Evolutionary conservation across 2,888 invertebrate species (phyloP), one percentile per base, ranked within the genome.

Genomic region (Cantharis lateralis): DNA sequence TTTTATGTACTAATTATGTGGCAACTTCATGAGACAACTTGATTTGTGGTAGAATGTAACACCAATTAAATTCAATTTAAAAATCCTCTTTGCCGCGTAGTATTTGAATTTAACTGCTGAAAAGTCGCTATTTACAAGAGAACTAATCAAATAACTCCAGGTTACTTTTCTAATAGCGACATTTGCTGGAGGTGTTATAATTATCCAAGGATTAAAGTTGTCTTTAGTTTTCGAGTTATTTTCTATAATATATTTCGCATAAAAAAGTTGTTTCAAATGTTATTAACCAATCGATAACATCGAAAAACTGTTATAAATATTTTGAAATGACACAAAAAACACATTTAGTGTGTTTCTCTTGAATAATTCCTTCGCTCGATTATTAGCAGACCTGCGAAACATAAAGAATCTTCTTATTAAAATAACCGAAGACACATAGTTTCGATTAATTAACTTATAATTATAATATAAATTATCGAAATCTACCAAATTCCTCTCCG

Each of bases 41-140:
- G 72, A 62, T 16, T 68, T 63, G 73, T 28, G 62, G 68, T 62
- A 73, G 73, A 73, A 73, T 73, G 73, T 68, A 73, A 68, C 62
- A 62, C 69, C 69, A 73, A 73, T 69, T 73, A 20, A 20, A 66
- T 66, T 24, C 63, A 63, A 63, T 63, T 18, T 18, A 63, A 63
- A 63, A 63, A 63, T 63, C 16, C n/a, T 63, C 7, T 16, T 63
- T 18, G 16, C 18, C 64, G 64, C 16, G 16, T 66, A 66, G 48
- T 9, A 48, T 48, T 48, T 48, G 48, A 48, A 48, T 48, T 32
- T 48, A 48, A 48, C 48, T 48, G 48, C 48, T n/a, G 48, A 48
- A 48, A 48, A 48, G 48, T 48, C n/a, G 48, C 48, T 48, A 48
- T 48, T 48, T 48, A 48, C 48, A 48, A 48, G 48, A 48, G 48